A percentile compares a stretch with the other conserved stretches of the same genome.
phyloP scores from a whole-genome alignment of 2,797 vertebrate species.

The Falco peregrinus region DNA sequence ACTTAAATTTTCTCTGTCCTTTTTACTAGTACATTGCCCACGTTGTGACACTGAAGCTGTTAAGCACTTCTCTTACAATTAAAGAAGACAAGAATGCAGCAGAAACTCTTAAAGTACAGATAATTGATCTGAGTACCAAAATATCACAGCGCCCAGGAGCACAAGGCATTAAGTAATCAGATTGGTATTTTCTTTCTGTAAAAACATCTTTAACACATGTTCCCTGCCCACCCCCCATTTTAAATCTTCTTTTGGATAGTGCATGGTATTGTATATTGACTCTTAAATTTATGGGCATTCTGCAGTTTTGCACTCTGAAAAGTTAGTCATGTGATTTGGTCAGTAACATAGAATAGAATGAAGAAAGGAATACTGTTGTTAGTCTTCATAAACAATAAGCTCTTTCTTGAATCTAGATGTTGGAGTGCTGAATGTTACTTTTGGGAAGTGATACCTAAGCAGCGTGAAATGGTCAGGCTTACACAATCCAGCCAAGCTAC shows the following conservation, averaged over 20 bases:
- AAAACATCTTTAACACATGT: not conserved
- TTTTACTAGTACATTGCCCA: slow-evolving; percentile 87
- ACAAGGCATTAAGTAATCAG: slow-evolving; percentile 89
- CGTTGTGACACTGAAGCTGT: slow-evolving; percentile 87
- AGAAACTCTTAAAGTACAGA: slow-evolving; percentile 92
- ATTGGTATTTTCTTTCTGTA: slow-evolving; percentile 8
- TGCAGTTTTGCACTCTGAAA: not conserved
- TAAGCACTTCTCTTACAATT: slow-evolving; percentile 89
- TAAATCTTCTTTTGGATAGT: not conserved
- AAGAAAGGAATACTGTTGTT: not conserved
- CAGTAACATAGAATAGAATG: not conserved
- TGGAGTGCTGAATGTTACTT: not conserved
- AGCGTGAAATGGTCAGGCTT: not conserved
- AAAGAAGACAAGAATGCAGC: slow-evolving; percentile 85
- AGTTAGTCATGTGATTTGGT: not conserved
- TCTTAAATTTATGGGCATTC: not conserved
- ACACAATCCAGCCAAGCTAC: not conserved
- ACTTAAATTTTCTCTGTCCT: slow-evolving; percentile 15
- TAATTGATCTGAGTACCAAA: slow-evolving; percentile 90
- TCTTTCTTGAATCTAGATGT: not conserved
- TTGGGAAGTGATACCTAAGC: not conserved
- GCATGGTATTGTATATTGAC: not conserved
- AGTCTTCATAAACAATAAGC: not conserved
- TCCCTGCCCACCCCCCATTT: not conserved
- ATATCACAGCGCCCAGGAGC: slow-evolving; percentile 93